Evolutionary conservation across 1,140 invertebrate genomes (phyloP), one percentile per base, ranked within the genome.

Genomic region (Drosophila miranda): DNA sequence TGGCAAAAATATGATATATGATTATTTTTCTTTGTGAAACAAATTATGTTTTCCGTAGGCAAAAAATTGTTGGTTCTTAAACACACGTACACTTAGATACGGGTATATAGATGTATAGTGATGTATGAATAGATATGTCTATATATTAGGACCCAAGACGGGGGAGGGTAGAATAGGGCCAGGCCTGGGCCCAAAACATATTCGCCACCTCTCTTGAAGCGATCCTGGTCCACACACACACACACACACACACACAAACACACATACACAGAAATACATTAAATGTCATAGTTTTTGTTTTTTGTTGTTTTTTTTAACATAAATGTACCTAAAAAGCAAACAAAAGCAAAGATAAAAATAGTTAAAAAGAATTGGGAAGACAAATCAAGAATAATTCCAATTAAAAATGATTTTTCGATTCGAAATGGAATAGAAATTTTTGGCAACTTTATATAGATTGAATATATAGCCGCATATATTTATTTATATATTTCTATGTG

Each of bases 301-400:
- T 52, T 61, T 38, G 42, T 43, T 69, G 38, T 61, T 43, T 42
- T 38, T 49, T 55, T 23, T 41, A 73, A 74, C 64, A 64, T 74
- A 74, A 74, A 74, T 30, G 71, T 74, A 74, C 71, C 71, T 74
- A 52, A 74, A 55, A 74, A 48, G 46, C 43, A 46, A 58, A 51
- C 23, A 51, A 51, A 57, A 46, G 45, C 55, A 57, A 26, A 16
- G 42, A 44, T 28, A 55, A 46, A 51, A 51, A 51, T 51, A 34
- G 49, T 51, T 30, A 11, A 34, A 34, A 51, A 34, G 23, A 51
- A 51, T 51, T 51, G 28, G 14, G 28, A 19, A 19, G 14, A 51
- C 7, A 51, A 51, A 54, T 54, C 53, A 44, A 55, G 4, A 38
- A 55, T 44, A 55, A 55, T 55, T 66, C 53, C 52, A 30, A 42